These are phyloP conservation scores for Muntiacus reevesi DNA, from an alignment of 2,113 vertebrate species.

Conservation along the genomic window DNA sequence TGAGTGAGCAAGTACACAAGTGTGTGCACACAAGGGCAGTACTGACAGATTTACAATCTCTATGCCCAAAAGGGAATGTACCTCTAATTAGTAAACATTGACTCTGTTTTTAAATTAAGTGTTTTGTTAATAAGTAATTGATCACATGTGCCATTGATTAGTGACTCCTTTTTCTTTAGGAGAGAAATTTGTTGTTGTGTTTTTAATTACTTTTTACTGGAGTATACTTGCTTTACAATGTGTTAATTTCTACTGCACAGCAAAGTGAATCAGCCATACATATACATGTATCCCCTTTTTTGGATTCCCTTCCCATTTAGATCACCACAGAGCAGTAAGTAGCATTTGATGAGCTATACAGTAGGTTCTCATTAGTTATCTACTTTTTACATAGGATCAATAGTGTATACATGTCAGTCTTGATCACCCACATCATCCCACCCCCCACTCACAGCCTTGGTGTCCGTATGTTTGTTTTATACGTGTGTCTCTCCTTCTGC, in stretches of 20 bases:
- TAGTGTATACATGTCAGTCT: background rate
- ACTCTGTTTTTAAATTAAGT: slow-evolving; percentile 21
- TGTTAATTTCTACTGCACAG: background rate
- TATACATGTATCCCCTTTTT: background rate
- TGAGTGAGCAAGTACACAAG: too few species aligned
- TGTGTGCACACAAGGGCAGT: background rate
- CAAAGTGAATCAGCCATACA: background rate
- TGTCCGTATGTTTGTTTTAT: background rate
- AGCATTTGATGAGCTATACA: background rate
- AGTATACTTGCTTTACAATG: background rate
- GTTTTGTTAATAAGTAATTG: background rate
- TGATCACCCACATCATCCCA: background rate
- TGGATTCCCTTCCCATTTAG: background rate
- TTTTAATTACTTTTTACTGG: background rate
- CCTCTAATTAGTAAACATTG: background rate
- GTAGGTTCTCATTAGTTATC: background rate
- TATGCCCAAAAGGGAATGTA: background rate
- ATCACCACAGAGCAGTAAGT: background rate
- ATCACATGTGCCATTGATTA: background rate
- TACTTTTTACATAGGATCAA: background rate
- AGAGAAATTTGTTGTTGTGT: background rate
- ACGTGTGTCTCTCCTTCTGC: background rate
- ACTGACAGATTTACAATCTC: background rate
- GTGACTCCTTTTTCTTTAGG: background rate
- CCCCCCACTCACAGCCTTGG: background rate